phyloP scores from a whole-genome alignment of 1,140 invertebrate genomes.

The Eurosta solidaginis region DNA sequence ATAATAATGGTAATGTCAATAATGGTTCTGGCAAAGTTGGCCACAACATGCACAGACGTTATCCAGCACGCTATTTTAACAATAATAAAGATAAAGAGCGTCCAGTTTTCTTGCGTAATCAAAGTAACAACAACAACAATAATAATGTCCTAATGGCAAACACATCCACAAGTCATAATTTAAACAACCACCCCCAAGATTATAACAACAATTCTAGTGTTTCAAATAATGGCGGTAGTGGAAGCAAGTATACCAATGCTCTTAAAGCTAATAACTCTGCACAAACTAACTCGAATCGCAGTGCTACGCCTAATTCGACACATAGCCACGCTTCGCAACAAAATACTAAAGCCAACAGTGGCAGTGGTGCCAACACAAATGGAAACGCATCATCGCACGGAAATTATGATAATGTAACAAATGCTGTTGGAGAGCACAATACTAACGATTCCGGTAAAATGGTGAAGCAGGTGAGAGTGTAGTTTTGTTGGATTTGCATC shows the following conservation, averaged over 20 bases:
- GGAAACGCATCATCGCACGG: not conserved
- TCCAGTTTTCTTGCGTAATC: not conserved
- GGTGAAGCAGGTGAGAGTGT: not conserved
- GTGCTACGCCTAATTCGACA: not conserved
- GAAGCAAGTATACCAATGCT: not conserved
- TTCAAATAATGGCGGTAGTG: not conserved
- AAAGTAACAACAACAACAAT: not conserved
- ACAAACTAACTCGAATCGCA: not conserved
- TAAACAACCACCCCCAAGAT: not conserved
- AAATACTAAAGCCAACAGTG: not conserved
- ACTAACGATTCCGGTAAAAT: not conserved
- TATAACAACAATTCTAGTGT: not conserved
- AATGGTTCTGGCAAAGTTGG: not conserved
- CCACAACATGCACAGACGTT: slow-evolving; percentile 8
- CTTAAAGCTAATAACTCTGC: not conserved
- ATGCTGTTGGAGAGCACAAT: not conserved
- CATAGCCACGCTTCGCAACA: not conserved
- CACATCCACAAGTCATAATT: not conserved
- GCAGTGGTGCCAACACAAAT: not conserved
- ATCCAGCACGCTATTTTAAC: slow-evolving; percentile 27
- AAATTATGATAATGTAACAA: not conserved
- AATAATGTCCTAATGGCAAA: not conserved
- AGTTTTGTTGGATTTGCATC: not conserved
- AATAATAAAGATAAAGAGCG: slow-evolving; percentile 32
- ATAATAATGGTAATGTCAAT: not conserved